Base-by-base conservation (phyloP, 1,140 invertebrate species). In the Acromyrmex echinatior region DNA sequence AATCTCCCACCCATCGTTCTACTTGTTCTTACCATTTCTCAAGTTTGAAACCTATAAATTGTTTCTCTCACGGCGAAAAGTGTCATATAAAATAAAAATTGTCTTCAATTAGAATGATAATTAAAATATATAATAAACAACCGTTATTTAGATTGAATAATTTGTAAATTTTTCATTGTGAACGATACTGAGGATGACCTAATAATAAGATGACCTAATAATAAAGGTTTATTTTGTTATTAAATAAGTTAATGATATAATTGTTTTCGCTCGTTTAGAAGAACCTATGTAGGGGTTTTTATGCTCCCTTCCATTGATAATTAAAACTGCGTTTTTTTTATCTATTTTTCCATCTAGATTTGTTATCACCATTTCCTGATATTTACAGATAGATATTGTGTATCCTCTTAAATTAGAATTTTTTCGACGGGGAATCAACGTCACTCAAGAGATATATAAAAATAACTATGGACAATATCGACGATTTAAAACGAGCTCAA, bases 401-500 rank as follows among this genome's bases (percentile, higher is more conserved):
- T 56, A 14, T 39, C 49, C 1, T 58, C 3, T 35, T 12, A 71
- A 49, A 6, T 14, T n/a, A 45, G 14, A 82, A 10, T 60, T 28
- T 73, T 18, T 12, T 28, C 58, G 45, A 70, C 35, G 31, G 14
- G 21, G 10, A 49, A 14, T 62, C 39, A 49, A 31, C n/a, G 14
- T 63, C 63, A 63, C 0, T 35, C 10, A 45, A 28, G 21, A 10
- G n/a, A 39, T 63, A 25, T 51, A 16, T 28, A 5, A 73, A 81
- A 90, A 91, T 73, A 88, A 65, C 56, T 16, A 16, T 5, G 9
- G 21, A 53, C n/a, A 53, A 82, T 39, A 49, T 16, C 53, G 62
- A 39, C 45, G 45, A 10, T 76, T 62, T 84, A 87, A 90, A 84
- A 89, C 49, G 39, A 51, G 7, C 25, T 9, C 7, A n/a, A 60